These are phyloP conservation scores for Dendrocincla tyrannina DNA, from an alignment of 2,797 vertebrate genomes.

Conservation along the genomic window DNA sequence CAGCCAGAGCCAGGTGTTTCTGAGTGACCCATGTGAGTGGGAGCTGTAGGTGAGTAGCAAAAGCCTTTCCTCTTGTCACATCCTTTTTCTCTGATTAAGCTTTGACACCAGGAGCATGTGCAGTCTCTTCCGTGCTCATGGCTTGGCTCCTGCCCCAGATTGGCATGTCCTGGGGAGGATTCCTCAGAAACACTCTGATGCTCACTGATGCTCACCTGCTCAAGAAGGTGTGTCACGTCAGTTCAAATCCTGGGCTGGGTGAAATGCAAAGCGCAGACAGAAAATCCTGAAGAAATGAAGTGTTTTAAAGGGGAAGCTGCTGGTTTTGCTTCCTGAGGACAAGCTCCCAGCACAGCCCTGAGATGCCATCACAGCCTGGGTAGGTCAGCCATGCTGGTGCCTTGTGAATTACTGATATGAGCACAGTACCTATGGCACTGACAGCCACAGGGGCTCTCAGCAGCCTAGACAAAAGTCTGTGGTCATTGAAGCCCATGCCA, in stretches of 20 bases:
- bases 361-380: neutral
- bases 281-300: neutral
- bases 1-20: neutral
- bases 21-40: accelerated
- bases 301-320: neutral
- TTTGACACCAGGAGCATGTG: neutral
- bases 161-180: neutral
- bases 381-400: neutral
- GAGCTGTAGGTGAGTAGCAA: accelerated
- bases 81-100: neutral
- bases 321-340: neutral
- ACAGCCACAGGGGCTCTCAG: neutral
- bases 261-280: neutral
- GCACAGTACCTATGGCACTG: accelerated
- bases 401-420: neutral
- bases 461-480: neutral
- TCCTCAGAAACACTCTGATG: neutral
- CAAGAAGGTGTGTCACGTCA: neutral
- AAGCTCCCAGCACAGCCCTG: neutral
- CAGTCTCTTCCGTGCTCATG: neutral
- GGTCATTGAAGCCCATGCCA: neutral
- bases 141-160: neutral
- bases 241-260: neutral
- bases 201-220: neutral
- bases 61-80: neutral